A percentile compares a stretch with the other conserved stretches of the same genome.
These are phyloP conservation scores for Lydus trimaculatus DNA, from an alignment of 2,888 invertebrate species.

Conservation along the genomic window DNA sequence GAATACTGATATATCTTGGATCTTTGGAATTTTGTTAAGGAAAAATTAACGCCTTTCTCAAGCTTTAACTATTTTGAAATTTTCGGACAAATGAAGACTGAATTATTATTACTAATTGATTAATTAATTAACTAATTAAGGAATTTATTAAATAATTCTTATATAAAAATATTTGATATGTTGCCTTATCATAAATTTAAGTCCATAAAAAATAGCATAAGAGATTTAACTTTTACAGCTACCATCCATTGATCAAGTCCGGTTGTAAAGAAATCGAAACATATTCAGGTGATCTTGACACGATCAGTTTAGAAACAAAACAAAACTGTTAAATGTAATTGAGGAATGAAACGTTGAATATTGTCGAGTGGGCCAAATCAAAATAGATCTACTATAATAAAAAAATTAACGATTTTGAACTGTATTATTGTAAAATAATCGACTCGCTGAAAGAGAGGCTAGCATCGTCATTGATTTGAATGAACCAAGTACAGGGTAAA, in stretches of 20 bases:
- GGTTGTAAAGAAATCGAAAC: too few relatives aligned
- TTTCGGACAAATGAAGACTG: slow-evolving; percentile 31
- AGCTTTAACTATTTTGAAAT: slow-evolving; percentile 40
- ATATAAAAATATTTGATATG: background rate
- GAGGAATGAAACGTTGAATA: too few relatives aligned
- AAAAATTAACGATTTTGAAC: too few relatives aligned
- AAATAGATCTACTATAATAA: too few relatives aligned
- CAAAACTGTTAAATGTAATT: too few relatives aligned
- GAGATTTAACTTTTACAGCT: background rate
- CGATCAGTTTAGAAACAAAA: too few relatives aligned
- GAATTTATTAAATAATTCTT: background rate
- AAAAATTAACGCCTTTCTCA: slow-evolving; percentile 37
- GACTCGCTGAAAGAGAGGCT: too few relatives aligned
- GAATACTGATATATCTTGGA: slow-evolving; percentile 35
- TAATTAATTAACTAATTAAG: background rate
- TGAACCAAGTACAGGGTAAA: too few relatives aligned
- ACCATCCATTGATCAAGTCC: background rate
- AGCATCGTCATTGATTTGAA: too few relatives aligned
- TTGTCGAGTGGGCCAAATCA: too few relatives aligned
- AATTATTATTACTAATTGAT: slow-evolving; percentile 6
- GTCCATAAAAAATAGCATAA: background rate
- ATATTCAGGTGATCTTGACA: too few relatives aligned
- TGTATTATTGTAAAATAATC: too few relatives aligned
- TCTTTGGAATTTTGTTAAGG: slow-evolving; percentile 28
- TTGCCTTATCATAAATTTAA: background rate